These are phyloP conservation scores for Drosophila mettleri DNA, from an alignment of 2,888 invertebrate genomes.

Conservation along the genomic window DNA sequence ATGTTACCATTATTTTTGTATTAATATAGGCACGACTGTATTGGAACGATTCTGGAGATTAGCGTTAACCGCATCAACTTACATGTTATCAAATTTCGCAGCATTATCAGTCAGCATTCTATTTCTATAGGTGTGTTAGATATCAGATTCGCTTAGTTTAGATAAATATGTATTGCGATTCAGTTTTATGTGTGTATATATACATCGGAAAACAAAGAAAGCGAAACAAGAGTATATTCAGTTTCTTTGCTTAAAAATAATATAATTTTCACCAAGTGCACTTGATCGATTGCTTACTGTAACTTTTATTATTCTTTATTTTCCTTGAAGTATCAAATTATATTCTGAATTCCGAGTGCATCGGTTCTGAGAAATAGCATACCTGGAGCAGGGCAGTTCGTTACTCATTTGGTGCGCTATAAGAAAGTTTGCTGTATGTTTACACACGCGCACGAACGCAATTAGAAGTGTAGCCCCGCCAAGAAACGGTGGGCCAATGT, in stretches of 20 bases:
- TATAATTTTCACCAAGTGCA: background rate
- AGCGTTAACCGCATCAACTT: conserved; percentile 3
- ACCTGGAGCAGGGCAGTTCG: too few species aligned
- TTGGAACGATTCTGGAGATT: conserved; percentile 5
- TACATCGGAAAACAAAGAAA: background rate
- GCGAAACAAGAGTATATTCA: background rate
- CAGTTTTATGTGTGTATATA: background rate
- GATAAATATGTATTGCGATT: conserved; percentile 1
- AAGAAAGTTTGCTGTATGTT: conserved; percentile 24
- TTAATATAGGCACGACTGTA: background rate
- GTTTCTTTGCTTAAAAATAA: background rate
- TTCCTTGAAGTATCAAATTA: background rate
- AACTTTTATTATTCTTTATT: too few species aligned
- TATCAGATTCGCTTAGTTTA: conserved; percentile 8
- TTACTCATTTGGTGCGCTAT: background rate
- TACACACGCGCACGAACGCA: conserved; percentile 8
- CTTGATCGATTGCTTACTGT: background rate
- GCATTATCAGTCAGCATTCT: conserved; percentile 22
- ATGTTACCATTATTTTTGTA: background rate
- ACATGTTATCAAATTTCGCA: conserved; percentile 13
- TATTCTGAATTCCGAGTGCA: background rate
- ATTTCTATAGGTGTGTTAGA: conserved; percentile 9
- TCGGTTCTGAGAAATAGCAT: background rate
- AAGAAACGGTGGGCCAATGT: conserved; percentile 41
- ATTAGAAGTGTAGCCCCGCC: conserved; percentile 29